These are phyloP conservation scores for Drosophila basisetae DNA, from an alignment of 2,888 invertebrate genomes.

Conservation along the genomic window DNA sequence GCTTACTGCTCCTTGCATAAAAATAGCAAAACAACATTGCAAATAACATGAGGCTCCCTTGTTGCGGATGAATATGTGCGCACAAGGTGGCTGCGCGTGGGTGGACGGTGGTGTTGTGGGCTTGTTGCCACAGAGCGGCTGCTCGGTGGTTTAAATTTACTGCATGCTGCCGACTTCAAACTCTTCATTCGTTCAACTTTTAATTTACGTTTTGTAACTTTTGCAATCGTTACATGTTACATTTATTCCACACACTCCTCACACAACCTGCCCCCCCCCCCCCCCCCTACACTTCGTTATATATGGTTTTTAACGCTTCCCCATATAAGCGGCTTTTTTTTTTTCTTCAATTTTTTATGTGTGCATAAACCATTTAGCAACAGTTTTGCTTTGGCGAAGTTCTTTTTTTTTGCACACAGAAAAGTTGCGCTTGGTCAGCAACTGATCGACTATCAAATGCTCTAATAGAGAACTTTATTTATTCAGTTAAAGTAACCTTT, in stretches of 20 bases:
- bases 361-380: conserved; percentile 76
- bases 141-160: conserved; percentile 48
- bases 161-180: conserved; percentile 38
- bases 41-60: conserved; percentile 51
- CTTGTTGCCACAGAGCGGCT: conserved; percentile 3
- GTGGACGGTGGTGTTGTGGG: neutral
- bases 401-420: conserved; percentile 45
- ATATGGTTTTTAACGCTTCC: conserved; percentile 13
- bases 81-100: neutral
- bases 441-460: conserved; percentile 27
- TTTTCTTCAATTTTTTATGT: conserved; percentile 57
- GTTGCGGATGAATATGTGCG: conserved; percentile 6
- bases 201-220: conserved; percentile 80
- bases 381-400: conserved; percentile 69
- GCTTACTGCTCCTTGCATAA: conserved; percentile 44
- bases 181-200: conserved; percentile 79
- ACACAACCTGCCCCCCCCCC: neutral
- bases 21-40: conserved; percentile 77
- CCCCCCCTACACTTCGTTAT: neutral
- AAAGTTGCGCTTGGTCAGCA: neutral
- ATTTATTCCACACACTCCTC: conserved; percentile 54
- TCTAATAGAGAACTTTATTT: conserved; percentile 7
- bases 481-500: neutral
- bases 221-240: conserved; percentile 80
- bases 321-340: conserved; percentile 8